phyloP scores from a whole-genome alignment of 2,113 vertebrate species.

The Rhea pennata region DNA sequence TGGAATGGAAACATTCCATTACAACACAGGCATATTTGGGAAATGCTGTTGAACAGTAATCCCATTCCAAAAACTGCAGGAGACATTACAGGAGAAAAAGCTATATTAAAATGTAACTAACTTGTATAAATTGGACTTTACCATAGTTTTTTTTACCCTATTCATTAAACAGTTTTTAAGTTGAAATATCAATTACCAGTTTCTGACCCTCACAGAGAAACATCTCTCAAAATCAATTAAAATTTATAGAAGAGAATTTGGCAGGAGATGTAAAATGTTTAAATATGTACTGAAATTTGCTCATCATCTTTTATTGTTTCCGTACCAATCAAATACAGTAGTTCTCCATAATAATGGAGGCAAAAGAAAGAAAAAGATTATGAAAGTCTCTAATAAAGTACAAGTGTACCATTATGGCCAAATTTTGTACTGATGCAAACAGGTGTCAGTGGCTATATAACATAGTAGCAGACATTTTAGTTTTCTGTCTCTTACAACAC shows the following conservation, averaged over 20 bases:
- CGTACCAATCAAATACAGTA: not conserved
- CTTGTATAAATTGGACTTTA: not conserved
- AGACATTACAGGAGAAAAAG: not conserved
- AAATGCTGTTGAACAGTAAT: not conserved
- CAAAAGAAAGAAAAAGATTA: not conserved
- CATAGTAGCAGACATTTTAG: not conserved
- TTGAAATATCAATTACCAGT: not conserved
- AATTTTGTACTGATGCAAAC: not conserved
- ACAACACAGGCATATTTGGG: accelerated
- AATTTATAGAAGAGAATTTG: not conserved
- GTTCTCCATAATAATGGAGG: not conserved
- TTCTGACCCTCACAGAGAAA: not conserved
- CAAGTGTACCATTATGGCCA: not conserved
- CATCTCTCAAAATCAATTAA: not conserved
- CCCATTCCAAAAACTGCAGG: not conserved
- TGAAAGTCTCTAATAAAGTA: not conserved
- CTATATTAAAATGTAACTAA: not conserved
- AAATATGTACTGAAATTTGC: not conserved
- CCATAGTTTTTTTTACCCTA: not conserved
- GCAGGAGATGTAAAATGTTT: not conserved
- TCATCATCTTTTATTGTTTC: not conserved
- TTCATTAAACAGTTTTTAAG: not conserved
- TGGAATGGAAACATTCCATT: not conserved
- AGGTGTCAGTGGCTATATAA: not conserved
- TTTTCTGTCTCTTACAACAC: not conserved